Base-by-base conservation (phyloP, 2,113 vertebrate species). In the Lonchura striata region DNA sequence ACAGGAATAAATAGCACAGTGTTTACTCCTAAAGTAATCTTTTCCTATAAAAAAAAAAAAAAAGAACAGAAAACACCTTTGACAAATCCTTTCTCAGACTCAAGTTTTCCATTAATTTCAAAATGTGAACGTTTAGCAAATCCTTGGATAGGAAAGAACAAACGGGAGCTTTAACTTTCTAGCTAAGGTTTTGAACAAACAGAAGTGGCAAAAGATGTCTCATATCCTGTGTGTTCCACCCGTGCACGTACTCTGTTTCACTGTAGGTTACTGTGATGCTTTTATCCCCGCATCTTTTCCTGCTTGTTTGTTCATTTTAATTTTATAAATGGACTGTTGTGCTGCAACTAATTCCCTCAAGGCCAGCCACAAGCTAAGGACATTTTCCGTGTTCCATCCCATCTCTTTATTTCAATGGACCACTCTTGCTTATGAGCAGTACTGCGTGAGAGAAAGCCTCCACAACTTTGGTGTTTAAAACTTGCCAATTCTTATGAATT, bases 171-270 rank as follows among this genome's bases (percentile, higher is more conserved):
- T 95, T 90, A 86, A 86, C 44, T 44, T 87, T 57, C 59, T 52
- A 88, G 65, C 72, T 81, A 59, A 91, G 59, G 66, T 83, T 90
- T 96, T 86, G 94, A 87, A 85, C 65, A 95, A 96, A 93, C 50
- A 90, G n/a, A 77, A 93, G 49, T 19, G 49, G 91, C 57, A 95
- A 82, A 94, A 90, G 78, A 92, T 70, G 84, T 61, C 66, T 96
- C 85, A 60, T 57, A 93, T 95, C 95, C 93, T 88, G 71, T 47
- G 74, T 3, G 4, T 63, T 82, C 82, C 59, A 90, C 52, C 64
- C 77, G 9, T 25, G 88, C 64, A 65, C 15, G 0, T 93, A 80
- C 47, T 33, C 47, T 33, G 15, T 24, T 90, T 82, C 87, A 71
- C 83, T 93, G 46, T 33, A 81, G 74, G 53, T 79, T 84, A 93